Conservation (phyloP, 2,113 vertebrate genomes). For the Trichechus manatus region DNA sequence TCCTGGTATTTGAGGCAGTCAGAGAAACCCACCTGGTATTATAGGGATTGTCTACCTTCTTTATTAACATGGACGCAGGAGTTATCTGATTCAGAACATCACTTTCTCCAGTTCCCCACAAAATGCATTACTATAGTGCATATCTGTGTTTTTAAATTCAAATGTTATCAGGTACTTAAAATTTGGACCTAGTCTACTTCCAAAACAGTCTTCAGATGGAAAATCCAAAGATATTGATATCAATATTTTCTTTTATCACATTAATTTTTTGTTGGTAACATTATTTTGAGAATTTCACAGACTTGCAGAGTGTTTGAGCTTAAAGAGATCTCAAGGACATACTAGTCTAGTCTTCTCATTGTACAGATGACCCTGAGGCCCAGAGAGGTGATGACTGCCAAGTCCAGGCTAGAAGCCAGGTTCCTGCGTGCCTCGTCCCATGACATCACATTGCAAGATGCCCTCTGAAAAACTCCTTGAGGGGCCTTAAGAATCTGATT, state of each 20-base stretch:
- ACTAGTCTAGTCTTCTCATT: not conserved
- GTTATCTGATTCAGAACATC: not conserved
- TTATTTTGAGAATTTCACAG: not conserved
- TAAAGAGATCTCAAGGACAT: not conserved
- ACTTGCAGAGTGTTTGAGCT: not conserved
- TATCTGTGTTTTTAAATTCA: not conserved
- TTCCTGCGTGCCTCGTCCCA: not conserved
- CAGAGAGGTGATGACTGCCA: not conserved
- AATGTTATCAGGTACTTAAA: not conserved
- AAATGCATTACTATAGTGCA: not conserved
- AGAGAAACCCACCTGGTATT: not conserved
- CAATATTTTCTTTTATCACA: not conserved
- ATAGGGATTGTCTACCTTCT: not conserved
- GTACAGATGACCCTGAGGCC: not conserved
- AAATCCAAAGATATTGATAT: not conserved
- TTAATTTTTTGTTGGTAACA: not conserved
- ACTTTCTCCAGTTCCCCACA: not conserved
- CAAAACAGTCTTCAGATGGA: not conserved
- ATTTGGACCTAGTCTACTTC: not conserved
- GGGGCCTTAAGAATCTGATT: not conserved
- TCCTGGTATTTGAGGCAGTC: not conserved
- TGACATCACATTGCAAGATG: not conserved
- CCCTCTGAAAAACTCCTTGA: not conserved
- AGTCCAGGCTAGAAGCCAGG: not conserved
- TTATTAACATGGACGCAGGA: not conserved